Conservation (phyloP, 2,113 vertebrate species). For the Suncus etruscus region DNA sequence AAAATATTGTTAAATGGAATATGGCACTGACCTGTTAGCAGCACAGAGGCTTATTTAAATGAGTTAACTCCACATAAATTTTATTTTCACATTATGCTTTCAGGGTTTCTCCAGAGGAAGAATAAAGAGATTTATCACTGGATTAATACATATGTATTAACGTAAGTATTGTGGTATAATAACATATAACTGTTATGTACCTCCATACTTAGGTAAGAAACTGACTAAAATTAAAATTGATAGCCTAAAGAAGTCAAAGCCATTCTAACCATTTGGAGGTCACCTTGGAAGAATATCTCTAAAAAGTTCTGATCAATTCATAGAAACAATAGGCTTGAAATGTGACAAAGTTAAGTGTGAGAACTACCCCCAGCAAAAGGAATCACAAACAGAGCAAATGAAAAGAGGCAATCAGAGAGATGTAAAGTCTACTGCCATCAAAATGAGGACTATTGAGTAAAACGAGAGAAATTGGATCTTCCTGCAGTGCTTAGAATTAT, state of each 20-base stretch:
- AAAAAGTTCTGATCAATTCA: slow-evolving; percentile 4
- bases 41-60: slow-evolving; percentile 5
- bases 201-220: slow-evolving; percentile 5
- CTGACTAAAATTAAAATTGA: slow-evolving; percentile 6
- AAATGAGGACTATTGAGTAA: slow-evolving; percentile 2
- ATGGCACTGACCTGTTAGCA: not conserved
- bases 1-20: not conserved
- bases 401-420: slow-evolving; percentile 48
- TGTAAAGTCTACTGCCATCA: slow-evolving; percentile 13
- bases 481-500: not conserved
- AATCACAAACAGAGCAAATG: slow-evolving; percentile 50
- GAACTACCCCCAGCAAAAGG: slow-evolving; percentile 40
- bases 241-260: slow-evolving; percentile 25
- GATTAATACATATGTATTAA: not conserved
- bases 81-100: slow-evolving; percentile 23
- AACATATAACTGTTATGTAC: not conserved
- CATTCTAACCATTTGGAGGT: not conserved
- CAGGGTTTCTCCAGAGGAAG: not conserved
- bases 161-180: not conserved
- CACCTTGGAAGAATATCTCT: slow-evolving; percentile 23
- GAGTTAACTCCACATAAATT: not conserved
- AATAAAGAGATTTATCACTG: not conserved
- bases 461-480: slow-evolving; percentile 25
- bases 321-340: slow-evolving; percentile 32
- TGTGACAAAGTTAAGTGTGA: not conserved